A percentile compares a stretch with the other conserved stretches of the same genome.
Conservation (phyloP, 2,797 vertebrate species). For the Astyanax mexicanus region DNA sequence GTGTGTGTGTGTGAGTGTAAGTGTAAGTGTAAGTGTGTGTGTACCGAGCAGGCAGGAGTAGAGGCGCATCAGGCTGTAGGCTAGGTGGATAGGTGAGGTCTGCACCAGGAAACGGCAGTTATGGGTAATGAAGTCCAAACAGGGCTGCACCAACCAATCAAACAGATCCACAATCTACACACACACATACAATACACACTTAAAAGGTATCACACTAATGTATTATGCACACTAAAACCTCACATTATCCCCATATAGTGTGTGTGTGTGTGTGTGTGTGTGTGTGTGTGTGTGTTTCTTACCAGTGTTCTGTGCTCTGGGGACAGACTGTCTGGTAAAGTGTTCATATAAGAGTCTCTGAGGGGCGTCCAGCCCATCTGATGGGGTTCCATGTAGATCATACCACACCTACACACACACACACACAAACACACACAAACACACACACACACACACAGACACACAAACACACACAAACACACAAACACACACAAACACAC, state of each 20-base stretch:
- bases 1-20: constrained; percentile 4
- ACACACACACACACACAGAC: background rate
- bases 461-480: no score
- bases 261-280: constrained; percentile 4
- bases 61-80: constrained; percentile 86
- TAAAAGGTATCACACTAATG: no score
- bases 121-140: constrained; percentile 84
- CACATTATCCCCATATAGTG: no score
- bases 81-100: constrained; percentile 87
- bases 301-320: constrained; percentile 85
- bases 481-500: no score
- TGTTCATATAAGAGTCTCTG: constrained; percentile 91
- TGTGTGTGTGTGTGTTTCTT: constrained; percentile 48
- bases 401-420: constrained; percentile 85
- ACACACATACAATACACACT: no score
- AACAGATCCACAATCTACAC: constrained; percentile 86
- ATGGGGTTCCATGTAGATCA: constrained; percentile 96
- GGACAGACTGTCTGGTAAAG: constrained; percentile 79
- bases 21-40: background rate
- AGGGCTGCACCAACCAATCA: constrained; percentile 90
- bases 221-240: no score
- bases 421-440: constrained; percentile 23
- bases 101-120: constrained; percentile 85
- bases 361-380: constrained; percentile 91
- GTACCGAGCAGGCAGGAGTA: constrained; percentile 88